Conservation (phyloP, 2,113 vertebrate species). For the Toxotes jaculatrix region DNA sequence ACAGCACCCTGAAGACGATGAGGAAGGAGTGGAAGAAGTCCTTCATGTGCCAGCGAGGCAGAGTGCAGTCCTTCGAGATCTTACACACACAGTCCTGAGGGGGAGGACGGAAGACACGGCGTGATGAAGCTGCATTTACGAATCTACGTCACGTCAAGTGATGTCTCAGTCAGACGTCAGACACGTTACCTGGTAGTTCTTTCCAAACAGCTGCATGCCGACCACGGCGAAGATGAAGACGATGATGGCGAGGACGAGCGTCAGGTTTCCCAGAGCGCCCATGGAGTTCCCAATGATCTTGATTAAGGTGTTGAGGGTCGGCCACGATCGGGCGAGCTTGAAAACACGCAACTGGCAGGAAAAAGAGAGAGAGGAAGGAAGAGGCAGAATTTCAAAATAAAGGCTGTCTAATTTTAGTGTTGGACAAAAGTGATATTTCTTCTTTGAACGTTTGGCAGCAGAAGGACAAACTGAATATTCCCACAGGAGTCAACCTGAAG, state of each 20-base stretch:
- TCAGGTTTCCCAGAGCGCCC: slow-evolving; percentile 96
- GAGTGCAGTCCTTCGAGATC: slow-evolving; percentile 87
- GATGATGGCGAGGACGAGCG: slow-evolving; percentile 96
- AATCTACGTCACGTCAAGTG: not conserved
- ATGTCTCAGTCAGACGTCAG: not conserved
- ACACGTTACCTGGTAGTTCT: slow-evolving; percentile 86
- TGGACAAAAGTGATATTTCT: too few species aligned
- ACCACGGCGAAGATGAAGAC: slow-evolving; percentile 99
- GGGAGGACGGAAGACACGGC: not conserved
- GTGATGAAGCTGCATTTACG: too few species aligned
- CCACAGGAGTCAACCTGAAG: too few species aligned
- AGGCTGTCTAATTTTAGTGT: too few species aligned
- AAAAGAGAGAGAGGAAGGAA: not conserved
- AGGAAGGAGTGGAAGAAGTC: slow-evolving; percentile 98
- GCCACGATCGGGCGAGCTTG: slow-evolving; percentile 97
- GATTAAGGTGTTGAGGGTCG: slow-evolving; percentile 96
- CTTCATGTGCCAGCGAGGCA: slow-evolving; percentile 98
- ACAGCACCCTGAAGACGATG: slow-evolving; percentile 93
- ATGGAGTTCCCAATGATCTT: slow-evolving; percentile 99
- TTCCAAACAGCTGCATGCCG: slow-evolving; percentile 98
- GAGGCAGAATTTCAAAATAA: not conserved
- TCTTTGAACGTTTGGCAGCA: too few species aligned
- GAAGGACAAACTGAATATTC: too few species aligned
- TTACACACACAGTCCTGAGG: slow-evolving; percentile 86
- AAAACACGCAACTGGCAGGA: slow-evolving; percentile 91